Percentiles rank a stretch among this genome's conserved stretches.
Evolutionary conservation across 2,113 vertebrate species (phyloP).

Genomic region (Regulus satrapa): DNA sequence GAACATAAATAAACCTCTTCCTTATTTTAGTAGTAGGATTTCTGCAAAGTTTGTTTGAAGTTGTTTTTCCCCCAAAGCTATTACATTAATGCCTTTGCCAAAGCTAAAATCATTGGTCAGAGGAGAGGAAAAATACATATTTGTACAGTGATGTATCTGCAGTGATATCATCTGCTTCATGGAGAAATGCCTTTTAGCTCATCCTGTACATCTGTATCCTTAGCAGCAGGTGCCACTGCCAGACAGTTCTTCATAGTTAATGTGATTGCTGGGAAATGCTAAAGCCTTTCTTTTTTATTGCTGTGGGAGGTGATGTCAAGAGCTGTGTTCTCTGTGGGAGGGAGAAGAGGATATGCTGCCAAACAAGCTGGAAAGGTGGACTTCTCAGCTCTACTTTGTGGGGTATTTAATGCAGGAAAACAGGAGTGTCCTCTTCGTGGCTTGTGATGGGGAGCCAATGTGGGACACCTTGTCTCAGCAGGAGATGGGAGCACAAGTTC

Average conservation of each 20-base stretch:
- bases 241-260: slow-evolving; percentile 33
- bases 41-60: not conserved
- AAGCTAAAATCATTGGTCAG: not conserved
- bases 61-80: not conserved
- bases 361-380: not conserved
- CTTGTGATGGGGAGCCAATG: not conserved
- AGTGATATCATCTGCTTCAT: not conserved
- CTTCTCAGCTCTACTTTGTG: not conserved
- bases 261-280: not conserved
- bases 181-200: slow-evolving; percentile 15
- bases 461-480: not conserved
- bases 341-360: not conserved
- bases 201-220: slow-evolving; percentile 41
- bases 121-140: not conserved
- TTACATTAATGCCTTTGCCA: not conserved
- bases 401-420: not conserved
- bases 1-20: not conserved
- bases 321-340: not conserved
- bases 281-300: not conserved
- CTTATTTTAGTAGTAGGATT: not conserved
- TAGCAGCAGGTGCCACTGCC: slow-evolving; percentile 63
- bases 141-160: not conserved
- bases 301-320: not conserved
- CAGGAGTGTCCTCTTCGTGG: not conserved
- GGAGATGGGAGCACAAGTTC: not conserved